These are phyloP conservation scores for Drosophila prosaltans DNA, from an alignment of 1,140 invertebrate genomes.

Conservation along the genomic window DNA sequence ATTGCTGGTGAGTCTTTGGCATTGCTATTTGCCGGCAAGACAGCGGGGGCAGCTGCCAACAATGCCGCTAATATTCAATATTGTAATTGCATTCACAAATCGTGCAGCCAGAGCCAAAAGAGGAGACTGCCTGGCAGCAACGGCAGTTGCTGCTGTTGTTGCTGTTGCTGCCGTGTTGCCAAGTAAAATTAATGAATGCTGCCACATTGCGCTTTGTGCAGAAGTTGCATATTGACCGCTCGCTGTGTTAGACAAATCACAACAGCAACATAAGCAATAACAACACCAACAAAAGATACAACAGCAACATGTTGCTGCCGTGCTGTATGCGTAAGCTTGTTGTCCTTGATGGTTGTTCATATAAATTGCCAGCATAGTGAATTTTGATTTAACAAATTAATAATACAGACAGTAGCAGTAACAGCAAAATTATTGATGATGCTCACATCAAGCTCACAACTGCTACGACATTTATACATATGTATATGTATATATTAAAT, in stretches of 20 bases:
- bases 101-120: conserved; percentile 35
- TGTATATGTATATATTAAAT: conserved; percentile 3
- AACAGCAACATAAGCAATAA: conserved; percentile 60
- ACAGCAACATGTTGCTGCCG: conserved; percentile 57
- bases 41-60: conserved; percentile 71
- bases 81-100: conserved; percentile 82
- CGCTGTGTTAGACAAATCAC: conserved; percentile 82
- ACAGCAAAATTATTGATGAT: conserved; percentile 79
- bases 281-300: conserved; percentile 59
- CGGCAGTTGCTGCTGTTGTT: conserved; percentile 32
- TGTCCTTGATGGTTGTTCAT: conserved; percentile 49
- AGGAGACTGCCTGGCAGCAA: conserved; percentile 42
- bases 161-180: conserved; percentile 24
- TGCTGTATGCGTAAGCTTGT: conserved; percentile 67
- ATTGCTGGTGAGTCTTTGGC: conserved; percentile 8
- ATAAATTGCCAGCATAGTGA: conserved; percentile 68
- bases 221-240: conserved; percentile 68
- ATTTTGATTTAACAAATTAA: conserved; percentile 83
- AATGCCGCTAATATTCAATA: conserved; percentile 81
- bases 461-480: conserved; percentile 15
- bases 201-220: conserved; percentile 65
- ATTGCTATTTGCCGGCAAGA: conserved; percentile 50
- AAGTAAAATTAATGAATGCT: conserved; percentile 78
- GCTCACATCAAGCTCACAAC: conserved; percentile 40
- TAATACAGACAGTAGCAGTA: conserved; percentile 63